These are phyloP conservation scores for Crioceris asparagi DNA, from an alignment of 2,888 invertebrate genomes.

Conservation along the genomic window DNA sequence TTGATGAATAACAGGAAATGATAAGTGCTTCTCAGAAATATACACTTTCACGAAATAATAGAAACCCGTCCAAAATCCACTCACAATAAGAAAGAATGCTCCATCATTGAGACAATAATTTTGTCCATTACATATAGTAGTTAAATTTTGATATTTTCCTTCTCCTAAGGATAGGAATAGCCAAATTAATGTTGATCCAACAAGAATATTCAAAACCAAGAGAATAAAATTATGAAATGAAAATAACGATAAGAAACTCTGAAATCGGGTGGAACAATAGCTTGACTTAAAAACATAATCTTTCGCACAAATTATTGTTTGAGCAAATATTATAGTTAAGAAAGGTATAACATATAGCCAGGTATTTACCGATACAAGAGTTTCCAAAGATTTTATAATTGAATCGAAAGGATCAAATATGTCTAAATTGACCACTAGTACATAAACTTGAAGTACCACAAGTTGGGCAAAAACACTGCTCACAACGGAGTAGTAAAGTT, in stretches of 20 bases:
- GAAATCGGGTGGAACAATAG: constrained; percentile 56
- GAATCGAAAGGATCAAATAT: constrained; percentile 53
- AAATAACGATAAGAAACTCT: constrained; percentile 51
- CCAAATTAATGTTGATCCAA: constrained; percentile 58
- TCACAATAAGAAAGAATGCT: constrained; percentile 54
- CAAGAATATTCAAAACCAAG: constrained; percentile 46
- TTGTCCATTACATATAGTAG: constrained; percentile 39
- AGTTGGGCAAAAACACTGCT: constrained; percentile 34
- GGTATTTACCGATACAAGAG: constrained; percentile 52
- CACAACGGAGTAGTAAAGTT: constrained; percentile 42
- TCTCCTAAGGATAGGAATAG: constrained; percentile 56
- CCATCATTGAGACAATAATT: constrained; percentile 55
- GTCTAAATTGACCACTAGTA: constrained; percentile 49
- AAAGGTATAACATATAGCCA: constrained; percentile 56
- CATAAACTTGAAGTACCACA: constrained; percentile 28
- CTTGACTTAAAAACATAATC: constrained; percentile 51
- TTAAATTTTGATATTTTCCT: constrained; percentile 45
- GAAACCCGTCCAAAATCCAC: constrained; percentile 58
- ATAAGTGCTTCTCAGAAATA: constrained; percentile 45
- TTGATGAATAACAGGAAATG: constrained; percentile 61
- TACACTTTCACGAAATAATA: constrained; percentile 49
- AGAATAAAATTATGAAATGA: constrained; percentile 49
- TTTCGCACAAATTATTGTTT: constrained; percentile 62
- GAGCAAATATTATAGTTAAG: constrained; percentile 51
- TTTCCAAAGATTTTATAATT: constrained; percentile 48